Percentiles rank a stretch among this genome's conserved stretches.
These are phyloP conservation scores for Ectropis grisescens DNA, from an alignment of 1,140 invertebrate genomes.

Conservation along the genomic window DNA sequence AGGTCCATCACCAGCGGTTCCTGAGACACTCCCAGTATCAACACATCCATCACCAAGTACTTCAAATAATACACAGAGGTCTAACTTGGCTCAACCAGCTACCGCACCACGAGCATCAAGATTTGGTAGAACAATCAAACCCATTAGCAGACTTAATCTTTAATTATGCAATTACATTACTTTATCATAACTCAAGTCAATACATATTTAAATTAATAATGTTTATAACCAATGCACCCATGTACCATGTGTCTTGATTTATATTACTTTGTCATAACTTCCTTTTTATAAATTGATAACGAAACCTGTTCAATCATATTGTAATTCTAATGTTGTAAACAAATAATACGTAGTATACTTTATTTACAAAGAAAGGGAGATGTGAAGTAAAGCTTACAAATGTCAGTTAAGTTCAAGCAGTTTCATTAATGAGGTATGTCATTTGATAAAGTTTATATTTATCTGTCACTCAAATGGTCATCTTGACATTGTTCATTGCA, in stretches of 20 bases:
- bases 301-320: not conserved
- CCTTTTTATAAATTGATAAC: not conserved
- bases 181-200: not conserved
- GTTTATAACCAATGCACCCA: not conserved
- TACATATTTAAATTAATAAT: not conserved
- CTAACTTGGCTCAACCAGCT: conserved; percentile 1
- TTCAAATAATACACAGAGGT: not conserved
- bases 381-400: not conserved
- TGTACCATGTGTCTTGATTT: not conserved
- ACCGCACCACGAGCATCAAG: conserved; percentile 6
- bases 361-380: not conserved
- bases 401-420: too few species aligned
- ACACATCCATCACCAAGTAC: too few species aligned
- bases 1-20: conserved; percentile 4
- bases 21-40: conserved; percentile 4
- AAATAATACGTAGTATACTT: not conserved
- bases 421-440: too few species aligned
- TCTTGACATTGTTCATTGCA: too few species aligned
- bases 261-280: not conserved
- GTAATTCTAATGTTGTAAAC: not conserved
- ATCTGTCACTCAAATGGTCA: too few species aligned
- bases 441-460: too few species aligned
- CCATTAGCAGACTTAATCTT: conserved; percentile 8
- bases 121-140: conserved; percentile 8
- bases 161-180: conserved; percentile 3